These are phyloP conservation scores for Aphelinus certus DNA, from an alignment of 1,140 invertebrate species.

Conservation along the genomic window DNA sequence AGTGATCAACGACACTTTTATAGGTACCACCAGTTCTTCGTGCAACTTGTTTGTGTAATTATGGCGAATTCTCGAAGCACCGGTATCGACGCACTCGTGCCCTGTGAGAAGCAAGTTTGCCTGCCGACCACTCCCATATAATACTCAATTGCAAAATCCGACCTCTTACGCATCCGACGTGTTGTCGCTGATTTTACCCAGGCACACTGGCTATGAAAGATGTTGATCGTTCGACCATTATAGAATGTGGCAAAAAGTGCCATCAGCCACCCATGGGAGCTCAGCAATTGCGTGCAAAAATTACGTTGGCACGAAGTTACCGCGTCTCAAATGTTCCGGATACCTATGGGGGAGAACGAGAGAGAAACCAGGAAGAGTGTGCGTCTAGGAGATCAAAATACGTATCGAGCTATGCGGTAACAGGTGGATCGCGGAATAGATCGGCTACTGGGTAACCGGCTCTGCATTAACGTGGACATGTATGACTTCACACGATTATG, in stretches of 20 bases:
- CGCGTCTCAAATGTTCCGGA: neutral
- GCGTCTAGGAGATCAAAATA: neutral
- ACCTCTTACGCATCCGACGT: neutral
- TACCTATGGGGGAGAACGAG: neutral
- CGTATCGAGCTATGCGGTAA: conserved; percentile 35
- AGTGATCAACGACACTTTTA: conserved; percentile 46
- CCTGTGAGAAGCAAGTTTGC: neutral
- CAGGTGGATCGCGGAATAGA: conserved; percentile 31
- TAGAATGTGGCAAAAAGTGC: neutral
- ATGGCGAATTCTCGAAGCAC: conserved; percentile 3
- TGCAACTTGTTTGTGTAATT: conserved; percentile 41
- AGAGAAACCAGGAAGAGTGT: neutral
- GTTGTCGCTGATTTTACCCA: neutral
- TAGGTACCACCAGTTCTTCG: conserved; percentile 39
- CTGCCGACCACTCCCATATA: conserved; percentile 20
- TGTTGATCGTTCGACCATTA: too few relatives aligned
- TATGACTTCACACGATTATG: neutral
- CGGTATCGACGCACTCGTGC: neutral
- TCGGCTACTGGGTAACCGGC: neutral
- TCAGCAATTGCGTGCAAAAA: neutral
- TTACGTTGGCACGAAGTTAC: neutral
- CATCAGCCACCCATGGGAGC: neutral
- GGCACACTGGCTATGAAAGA: too few relatives aligned
- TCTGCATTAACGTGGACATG: neutral
- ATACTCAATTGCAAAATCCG: conserved; percentile 9